Base-by-base conservation (phyloP, 2,113 vertebrate genomes). In the Rhinolophus sinicus region DNA sequence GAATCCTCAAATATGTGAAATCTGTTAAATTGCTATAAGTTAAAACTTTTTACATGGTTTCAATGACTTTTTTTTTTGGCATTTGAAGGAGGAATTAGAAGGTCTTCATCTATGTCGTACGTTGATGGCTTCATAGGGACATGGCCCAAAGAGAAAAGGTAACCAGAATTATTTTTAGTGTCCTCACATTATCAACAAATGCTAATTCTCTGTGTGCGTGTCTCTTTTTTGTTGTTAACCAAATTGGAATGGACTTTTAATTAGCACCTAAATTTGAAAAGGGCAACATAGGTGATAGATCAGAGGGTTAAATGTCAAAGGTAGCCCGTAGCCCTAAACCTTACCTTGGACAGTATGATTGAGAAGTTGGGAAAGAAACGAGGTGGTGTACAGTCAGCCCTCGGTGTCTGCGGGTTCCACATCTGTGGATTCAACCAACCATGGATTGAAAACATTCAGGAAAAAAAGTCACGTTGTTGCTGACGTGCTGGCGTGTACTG, bases 111-210 rank as follows among this genome's bases (percentile, higher is more conserved):
- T 50, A 99, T 99, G 99, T 99, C 99, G 85, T 99, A 99, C 24
- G 99, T 99, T 78, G 99, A 99, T 97, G 99, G 99, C n/a, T 99
- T 99, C 97, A 98, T 99, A 76, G 99, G 99, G 72, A 99, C 99
- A 0, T 99, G 99, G 99, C 99, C 99, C 85, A 99, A 99, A 98
- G 99, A 99, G 96, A 99, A 99, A 98, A 99, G 99, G 99, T 99
- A 97, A 98, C 80, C 24, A 85, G 40, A n/a, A 33, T 62, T 70
- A 26, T 56, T 77, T 40, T 92, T 13, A 22, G 54, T 12, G 7
- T 40, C 52, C 35, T 58, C 24, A 64, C 24, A 2, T 38, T 33
- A 7, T 30, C 65, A 19, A 58, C 54, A 87, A 77, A 47, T 56
- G 19, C 28, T 21, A 2, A 1, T 19, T 65, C 44, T 16, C 8